These are phyloP conservation scores for Meteorus colon DNA, from an alignment of 2,888 invertebrate species.

Conservation along the genomic window DNA sequence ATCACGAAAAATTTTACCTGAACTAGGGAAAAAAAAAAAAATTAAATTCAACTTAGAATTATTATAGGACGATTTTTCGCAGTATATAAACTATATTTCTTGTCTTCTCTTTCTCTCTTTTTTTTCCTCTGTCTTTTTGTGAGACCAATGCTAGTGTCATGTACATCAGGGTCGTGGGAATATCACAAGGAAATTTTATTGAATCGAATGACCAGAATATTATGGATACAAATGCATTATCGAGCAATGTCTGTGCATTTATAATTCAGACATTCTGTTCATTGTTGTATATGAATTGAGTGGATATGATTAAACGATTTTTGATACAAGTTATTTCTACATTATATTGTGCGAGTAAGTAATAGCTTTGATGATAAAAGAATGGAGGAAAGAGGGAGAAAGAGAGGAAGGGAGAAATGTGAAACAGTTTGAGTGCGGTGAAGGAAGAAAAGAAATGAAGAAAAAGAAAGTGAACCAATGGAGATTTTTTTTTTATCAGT, in stretches of 20 bases:
- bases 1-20: conserved; percentile 56
- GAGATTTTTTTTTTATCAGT: conserved; percentile 46
- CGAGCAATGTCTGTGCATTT: neutral
- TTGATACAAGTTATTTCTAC: neutral
- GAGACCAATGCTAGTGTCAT: conserved; percentile 26
- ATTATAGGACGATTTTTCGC: conserved; percentile 43
- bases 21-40: conserved; percentile 56
- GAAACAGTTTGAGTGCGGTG: conserved; percentile 1
- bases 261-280: neutral
- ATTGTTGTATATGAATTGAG: conserved; percentile 9
- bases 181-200: conserved; percentile 18
- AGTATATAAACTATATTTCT: conserved; percentile 19
- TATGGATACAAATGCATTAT: neutral
- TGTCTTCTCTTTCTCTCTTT: neutral
- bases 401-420: conserved; percentile 6
- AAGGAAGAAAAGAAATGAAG: conserved; percentile 13
- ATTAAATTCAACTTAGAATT: conserved; percentile 44
- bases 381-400: neutral
- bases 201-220: neutral
- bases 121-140: neutral
- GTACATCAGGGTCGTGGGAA: conserved; percentile 47
- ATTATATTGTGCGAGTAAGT: neutral
- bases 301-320: conserved; percentile 11
- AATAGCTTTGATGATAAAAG: neutral
- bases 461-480: conserved; percentile 39